Base-by-base conservation (phyloP, 2,888 invertebrate species). In the Trachelus tabidus region DNA sequence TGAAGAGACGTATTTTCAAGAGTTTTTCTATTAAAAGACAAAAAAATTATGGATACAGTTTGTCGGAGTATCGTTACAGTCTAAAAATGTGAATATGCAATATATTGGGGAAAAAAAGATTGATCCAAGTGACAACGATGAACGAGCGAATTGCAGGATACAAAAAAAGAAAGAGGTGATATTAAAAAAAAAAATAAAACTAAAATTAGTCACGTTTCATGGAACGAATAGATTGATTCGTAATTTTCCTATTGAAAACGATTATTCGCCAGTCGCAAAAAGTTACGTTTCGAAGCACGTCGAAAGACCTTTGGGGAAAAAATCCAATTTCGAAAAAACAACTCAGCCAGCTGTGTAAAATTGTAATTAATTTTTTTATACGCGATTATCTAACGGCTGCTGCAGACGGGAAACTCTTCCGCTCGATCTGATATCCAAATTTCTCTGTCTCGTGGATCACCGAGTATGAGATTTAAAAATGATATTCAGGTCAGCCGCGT, bases 151-250 rank as follows among this genome's bases (percentile, higher is more conserved):
- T 40, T 40, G 15, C 12, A 12, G 40, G 40, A 15, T 40, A 40
- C 40, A 40, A 40, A 40, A 40, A 40, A 15, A 1, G 37, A 11
- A 11, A 34, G 34, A 34, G 40, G 4, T 40, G 12, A 15, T 15
- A 40, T 40, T 12, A 76, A 77, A 75, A 37, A 40, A 75, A 68
- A 76, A 77, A 81, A 12, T 15, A 79, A 73, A 83, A 83, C 84
- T 84, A 79, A 80, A 84, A 85, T 83, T 80, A 79, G 80, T 81
- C 81, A 80, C 80, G 79, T 82, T 82, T 76, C 76, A 79, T 81
- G 78, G 81, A 79, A 82, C 81, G 82, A 84, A 84, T 82, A 80
- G 80, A 81, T 81, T 75, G 79, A 11, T 78, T 31, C 56, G 68
- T 34, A 33, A 73, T 35, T 12, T 56, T 23, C 23, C 9, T 56